phyloP scores from a whole-genome alignment of 1,140 invertebrate species.

The Tetraneura akinire region DNA sequence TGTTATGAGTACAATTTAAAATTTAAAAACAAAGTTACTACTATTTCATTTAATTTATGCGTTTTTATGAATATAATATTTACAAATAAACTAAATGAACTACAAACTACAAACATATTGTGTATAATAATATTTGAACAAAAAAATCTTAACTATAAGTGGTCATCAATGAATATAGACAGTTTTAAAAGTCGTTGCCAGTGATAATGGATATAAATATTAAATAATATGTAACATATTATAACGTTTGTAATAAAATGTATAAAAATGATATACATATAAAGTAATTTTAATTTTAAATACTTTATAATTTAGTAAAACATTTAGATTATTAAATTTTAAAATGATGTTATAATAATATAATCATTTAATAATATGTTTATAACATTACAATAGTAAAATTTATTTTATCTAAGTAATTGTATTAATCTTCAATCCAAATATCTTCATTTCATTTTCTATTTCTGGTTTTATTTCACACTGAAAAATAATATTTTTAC shows the following conservation, averaged over 20 bases:
- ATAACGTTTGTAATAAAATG: neutral
- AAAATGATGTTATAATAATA: neutral
- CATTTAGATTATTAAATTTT: neutral
- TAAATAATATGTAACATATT: neutral
- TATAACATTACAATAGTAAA: neutral
- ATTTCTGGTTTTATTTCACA: neutral
- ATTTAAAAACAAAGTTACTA: slow-evolving; percentile 2
- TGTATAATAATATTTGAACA: neutral
- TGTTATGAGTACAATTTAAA: neutral
- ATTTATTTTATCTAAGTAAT: neutral
- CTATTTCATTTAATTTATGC: neutral
- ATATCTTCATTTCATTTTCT: neutral
- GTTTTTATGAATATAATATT: neutral
- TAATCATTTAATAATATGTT: neutral
- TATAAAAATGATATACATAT: neutral
- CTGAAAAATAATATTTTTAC: slow-evolving; percentile 5
- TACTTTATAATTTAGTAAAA: neutral
- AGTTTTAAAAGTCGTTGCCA: no score
- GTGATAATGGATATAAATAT: neutral
- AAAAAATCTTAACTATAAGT: neutral
- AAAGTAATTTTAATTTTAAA: neutral
- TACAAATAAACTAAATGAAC: neutral
- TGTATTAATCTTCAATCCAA: neutral
- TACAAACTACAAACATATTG: no score
- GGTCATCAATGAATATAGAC: neutral